Evolutionary conservation across 1,140 invertebrate genomes (phyloP).

Genomic region (Drosophila asahinai): DNA sequence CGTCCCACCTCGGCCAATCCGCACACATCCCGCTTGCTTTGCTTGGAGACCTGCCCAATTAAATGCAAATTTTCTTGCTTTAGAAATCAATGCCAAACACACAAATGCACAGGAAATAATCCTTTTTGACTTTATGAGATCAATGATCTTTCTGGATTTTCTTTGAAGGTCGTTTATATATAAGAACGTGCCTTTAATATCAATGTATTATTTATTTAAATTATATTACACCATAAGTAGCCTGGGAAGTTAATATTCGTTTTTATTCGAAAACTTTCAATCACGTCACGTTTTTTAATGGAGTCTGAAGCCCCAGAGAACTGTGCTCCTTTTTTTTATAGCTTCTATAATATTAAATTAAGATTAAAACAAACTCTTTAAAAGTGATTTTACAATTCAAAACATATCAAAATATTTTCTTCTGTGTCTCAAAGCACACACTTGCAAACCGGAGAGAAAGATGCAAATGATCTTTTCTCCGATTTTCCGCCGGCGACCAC

Average conservation of each 20-base stretch:
- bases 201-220: no score
- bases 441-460: conserved; percentile 23
- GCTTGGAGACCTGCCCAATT: conserved; percentile 58
- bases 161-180: not conserved
- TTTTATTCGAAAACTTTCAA: not conserved
- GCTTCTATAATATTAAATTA: not conserved
- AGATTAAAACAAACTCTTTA: not conserved
- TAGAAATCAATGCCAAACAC: conserved; percentile 66
- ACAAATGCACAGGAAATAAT: conserved; percentile 20
- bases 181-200: not conserved
- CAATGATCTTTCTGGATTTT: no score
- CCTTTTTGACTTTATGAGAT: no score
- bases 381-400: conserved; percentile 17
- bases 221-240: not conserved
- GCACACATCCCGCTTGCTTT: not conserved
- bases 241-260: no score
- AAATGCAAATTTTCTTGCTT: conserved; percentile 78
- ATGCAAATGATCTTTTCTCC: conserved; percentile 54
- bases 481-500: conserved; percentile 56
- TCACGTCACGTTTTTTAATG: not conserved
- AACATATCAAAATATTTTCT: not conserved
- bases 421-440: conserved; percentile 8
- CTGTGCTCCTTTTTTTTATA: not conserved
- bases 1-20: conserved; percentile 35
- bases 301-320: not conserved